phyloP scores from a whole-genome alignment of 2,113 vertebrate species.

The Alligator mississippiensis region DNA sequence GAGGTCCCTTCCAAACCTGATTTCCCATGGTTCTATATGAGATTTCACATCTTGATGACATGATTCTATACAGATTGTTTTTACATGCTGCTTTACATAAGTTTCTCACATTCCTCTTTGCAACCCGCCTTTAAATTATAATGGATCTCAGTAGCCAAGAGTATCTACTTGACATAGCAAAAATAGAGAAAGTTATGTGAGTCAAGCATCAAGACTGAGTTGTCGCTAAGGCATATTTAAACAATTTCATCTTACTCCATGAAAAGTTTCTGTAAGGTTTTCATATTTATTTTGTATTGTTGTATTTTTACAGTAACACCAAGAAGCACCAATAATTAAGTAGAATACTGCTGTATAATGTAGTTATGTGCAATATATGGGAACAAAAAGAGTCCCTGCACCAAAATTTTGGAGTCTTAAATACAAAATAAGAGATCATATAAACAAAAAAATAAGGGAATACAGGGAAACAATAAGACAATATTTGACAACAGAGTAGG shows the following conservation, averaged over 20 bases:
- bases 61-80: conserved; percentile 18
- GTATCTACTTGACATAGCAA: background rate
- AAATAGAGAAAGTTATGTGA: background rate
- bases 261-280: conserved; percentile 7
- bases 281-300: background rate
- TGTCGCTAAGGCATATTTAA: background rate
- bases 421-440: background rate
- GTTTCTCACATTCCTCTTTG: background rate
- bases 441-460: background rate
- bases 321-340: conserved; percentile 1
- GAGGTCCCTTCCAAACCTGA: background rate
- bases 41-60: background rate
- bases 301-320: background rate
- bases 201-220: background rate
- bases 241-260: background rate
- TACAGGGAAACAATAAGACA: background rate
- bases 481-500: background rate
- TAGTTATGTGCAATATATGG: background rate
- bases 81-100: background rate
- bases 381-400: background rate
- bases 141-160: background rate
- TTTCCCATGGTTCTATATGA: background rate
- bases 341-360: background rate
- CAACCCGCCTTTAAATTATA: background rate
- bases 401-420: background rate